A percentile compares a stretch with the other conserved stretches of the same genome.
Conservation (phyloP, 2,888 invertebrate species). For the Dicyrtoma fusca region DNA sequence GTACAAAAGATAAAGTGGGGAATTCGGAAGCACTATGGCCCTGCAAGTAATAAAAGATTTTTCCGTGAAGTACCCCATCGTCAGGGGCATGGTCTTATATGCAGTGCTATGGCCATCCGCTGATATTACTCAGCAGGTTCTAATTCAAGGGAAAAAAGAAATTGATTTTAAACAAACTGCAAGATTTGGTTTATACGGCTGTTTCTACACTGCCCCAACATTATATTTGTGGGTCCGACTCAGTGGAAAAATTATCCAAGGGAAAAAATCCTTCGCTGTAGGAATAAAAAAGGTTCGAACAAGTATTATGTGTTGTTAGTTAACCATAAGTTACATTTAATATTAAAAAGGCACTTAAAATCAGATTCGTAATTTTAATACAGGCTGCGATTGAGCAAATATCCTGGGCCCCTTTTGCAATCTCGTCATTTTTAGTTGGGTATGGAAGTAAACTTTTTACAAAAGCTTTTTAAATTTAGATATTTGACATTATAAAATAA, state of each 20-base stretch:
- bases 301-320: neutral
- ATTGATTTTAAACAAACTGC: conserved; percentile 64
- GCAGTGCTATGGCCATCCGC: conserved; percentile 74
- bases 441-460: too few relatives aligned
- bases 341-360: neutral
- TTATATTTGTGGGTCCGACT: conserved; percentile 78
- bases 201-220: conserved; percentile 79
- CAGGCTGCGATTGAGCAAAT: conserved; percentile 75
- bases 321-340: neutral
- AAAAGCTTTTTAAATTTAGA: too few relatives aligned
- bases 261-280: conserved; percentile 67
- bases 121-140: conserved; percentile 72
- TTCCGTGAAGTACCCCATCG: conserved; percentile 44
- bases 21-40: neutral
- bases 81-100: conserved; percentile 71
- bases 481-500: too few relatives aligned
- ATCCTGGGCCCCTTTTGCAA: conserved; percentile 75
- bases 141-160: conserved; percentile 66
- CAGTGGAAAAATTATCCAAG: conserved; percentile 77
- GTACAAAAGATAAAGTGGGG: neutral
- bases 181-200: conserved; percentile 78
- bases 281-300: conserved; percentile 71
- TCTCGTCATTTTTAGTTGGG: conserved; percentile 76
- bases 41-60: conserved; percentile 32
- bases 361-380: conserved; percentile 44